These are phyloP conservation scores for Lacerta agilis DNA, from an alignment of 2,797 vertebrate genomes.

Conservation along the genomic window DNA sequence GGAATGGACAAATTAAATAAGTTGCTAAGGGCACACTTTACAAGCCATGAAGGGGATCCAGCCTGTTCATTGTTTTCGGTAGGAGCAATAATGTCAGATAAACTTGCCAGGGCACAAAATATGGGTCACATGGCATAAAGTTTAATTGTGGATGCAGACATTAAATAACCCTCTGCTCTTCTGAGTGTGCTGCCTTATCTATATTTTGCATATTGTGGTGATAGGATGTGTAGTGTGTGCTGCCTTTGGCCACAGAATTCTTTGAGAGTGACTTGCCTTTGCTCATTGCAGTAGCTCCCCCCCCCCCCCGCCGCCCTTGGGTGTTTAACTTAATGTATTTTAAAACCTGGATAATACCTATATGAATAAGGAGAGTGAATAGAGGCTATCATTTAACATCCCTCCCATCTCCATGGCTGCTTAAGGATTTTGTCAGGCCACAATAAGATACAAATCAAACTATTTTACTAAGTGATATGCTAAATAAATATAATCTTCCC, in stretches of 20 bases:
- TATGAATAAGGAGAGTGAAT: neutral
- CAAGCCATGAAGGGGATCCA: neutral
- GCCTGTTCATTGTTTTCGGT: conserved; percentile 31
- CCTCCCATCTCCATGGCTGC: neutral
- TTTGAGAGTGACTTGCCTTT: neutral
- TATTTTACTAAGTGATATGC: neutral
- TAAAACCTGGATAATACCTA: neutral
- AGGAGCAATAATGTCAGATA: conserved; percentile 35
- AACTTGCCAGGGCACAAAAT: conserved; percentile 10
- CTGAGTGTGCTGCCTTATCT: neutral
- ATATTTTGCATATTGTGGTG: neutral
- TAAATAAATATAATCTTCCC: neutral
- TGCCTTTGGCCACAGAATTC: neutral
- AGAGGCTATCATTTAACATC: neutral
- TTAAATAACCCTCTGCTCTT: conserved; percentile 41
- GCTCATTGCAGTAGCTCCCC: neutral
- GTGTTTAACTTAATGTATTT: neutral
- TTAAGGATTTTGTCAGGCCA: neutral
- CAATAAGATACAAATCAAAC: neutral
- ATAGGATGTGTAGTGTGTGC: neutral
- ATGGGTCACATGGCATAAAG: conserved; percentile 32
- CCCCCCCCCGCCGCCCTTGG: too few species aligned
- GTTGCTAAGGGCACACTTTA: conserved; percentile 7
- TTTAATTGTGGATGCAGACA: conserved; percentile 11
- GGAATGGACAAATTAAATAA: conserved; percentile 18